These are phyloP conservation scores for Drosophila lini DNA, from an alignment of 1,140 invertebrate species.

Conservation along the genomic window DNA sequence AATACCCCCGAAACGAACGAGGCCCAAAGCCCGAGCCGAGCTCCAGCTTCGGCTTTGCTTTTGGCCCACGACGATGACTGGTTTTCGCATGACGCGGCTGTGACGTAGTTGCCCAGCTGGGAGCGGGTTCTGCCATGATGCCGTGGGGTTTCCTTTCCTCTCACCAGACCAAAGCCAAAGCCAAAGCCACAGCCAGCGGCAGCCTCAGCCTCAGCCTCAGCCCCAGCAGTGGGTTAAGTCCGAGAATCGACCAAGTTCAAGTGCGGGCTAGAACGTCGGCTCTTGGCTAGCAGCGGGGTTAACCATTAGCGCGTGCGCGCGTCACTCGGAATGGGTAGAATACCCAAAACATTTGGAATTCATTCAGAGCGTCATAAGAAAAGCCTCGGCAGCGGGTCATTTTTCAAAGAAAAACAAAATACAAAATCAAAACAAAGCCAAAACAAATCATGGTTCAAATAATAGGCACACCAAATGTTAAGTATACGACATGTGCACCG, in stretches of 20 bases:
- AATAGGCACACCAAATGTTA: conserved; percentile 13
- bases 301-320: conserved; percentile 77
- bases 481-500: conserved; percentile 27
- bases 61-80: conserved; percentile 50
- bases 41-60: conserved; percentile 21
- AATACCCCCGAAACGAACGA: conserved; percentile 67
- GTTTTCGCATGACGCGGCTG: conserved; percentile 79
- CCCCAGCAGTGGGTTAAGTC: conserved; percentile 64
- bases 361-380: conserved; percentile 60
- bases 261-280: conserved; percentile 74
- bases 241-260: conserved; percentile 77
- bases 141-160: conserved; percentile 73
- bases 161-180: conserved; percentile 51
- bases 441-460: conserved; percentile 4
- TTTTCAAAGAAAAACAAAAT: conserved; percentile 12
- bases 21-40: conserved; percentile 21
- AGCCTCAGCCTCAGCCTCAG: conserved; percentile 14
- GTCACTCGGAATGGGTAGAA: conserved; percentile 44
- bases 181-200: conserved; percentile 14
- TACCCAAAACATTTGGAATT: conserved; percentile 61
- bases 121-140: conserved; percentile 22
- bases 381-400: conserved; percentile 65
- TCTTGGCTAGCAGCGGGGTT: conserved; percentile 53
- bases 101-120: conserved; percentile 69
- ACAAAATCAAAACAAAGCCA: conserved; percentile 15